Evolutionary conservation across 2,888 invertebrate species (phyloP).

Genomic region (Lampropteryx suffumata): DNA sequence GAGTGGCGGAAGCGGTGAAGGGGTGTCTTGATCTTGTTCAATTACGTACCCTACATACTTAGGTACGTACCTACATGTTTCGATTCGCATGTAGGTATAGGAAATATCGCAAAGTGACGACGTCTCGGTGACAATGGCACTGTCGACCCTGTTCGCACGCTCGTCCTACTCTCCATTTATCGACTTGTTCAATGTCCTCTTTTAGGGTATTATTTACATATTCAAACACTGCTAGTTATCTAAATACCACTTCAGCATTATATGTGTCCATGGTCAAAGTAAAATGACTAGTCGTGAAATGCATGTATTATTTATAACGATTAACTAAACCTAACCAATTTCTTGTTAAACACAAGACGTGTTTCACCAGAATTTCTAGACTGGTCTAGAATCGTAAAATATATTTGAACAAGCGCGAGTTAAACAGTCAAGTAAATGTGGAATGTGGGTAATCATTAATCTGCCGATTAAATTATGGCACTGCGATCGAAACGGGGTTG

Average conservation of each 20-base stretch:
- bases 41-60: slow-evolving; percentile 33
- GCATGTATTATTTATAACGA: background rate
- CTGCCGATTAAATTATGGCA: too few relatives aligned
- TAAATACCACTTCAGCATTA: slow-evolving; percentile 10
- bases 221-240: slow-evolving; percentile 25
- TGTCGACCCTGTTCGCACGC: slow-evolving; percentile 76
- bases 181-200: slow-evolving; percentile 61
- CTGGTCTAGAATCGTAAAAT: slow-evolving; percentile 23
- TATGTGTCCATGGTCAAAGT: slow-evolving; percentile 6
- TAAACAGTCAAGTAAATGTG: too few relatives aligned
- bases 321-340: slow-evolving; percentile 12
- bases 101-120: slow-evolving; percentile 63
- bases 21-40: slow-evolving; percentile 72
- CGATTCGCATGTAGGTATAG: slow-evolving; percentile 43
- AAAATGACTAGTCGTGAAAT: background rate
- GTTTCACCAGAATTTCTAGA: slow-evolving; percentile 14
- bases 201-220: slow-evolving; percentile 58
- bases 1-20: slow-evolving; percentile 70
- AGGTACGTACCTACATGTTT: slow-evolving; percentile 24
- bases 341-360: slow-evolving; percentile 11
- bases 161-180: slow-evolving; percentile 71
- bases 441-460: too few relatives aligned
- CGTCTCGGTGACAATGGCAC: slow-evolving; percentile 65
- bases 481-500: background rate
- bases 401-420: slow-evolving; percentile 22